These are phyloP conservation scores for Paralichthys olivaceus DNA, from an alignment of 2,113 vertebrate genomes.

Conservation along the genomic window DNA sequence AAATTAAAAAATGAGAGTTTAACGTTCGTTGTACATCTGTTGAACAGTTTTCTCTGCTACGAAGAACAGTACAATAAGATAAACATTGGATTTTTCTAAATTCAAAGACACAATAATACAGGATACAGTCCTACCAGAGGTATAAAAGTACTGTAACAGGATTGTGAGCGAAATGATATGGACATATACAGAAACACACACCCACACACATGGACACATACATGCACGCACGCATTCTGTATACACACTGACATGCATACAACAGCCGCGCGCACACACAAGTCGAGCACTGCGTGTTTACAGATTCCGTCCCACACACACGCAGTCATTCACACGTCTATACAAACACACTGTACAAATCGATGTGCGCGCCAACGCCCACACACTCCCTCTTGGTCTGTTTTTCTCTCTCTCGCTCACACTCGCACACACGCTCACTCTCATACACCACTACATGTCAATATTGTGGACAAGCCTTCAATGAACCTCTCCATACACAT, in stretches of 20 bases:
- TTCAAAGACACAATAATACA: constrained; percentile 88
- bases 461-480: constrained; percentile 77
- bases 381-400: constrained; percentile 46
- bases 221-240: constrained; percentile 45
- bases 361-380: constrained; percentile 53
- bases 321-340: constrained; percentile 68
- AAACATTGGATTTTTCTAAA: constrained; percentile 83
- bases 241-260: constrained; percentile 57
- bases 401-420: not conserved
- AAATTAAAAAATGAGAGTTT: constrained; percentile 86
- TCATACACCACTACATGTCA: constrained; percentile 73
- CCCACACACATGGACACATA: constrained; percentile 32
- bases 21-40: constrained; percentile 84
- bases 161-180: constrained; percentile 82
- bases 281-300: constrained; percentile 52
- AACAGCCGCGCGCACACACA: constrained; percentile 44
- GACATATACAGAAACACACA: constrained; percentile 75
- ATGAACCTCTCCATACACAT: constrained; percentile 73
- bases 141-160: constrained; percentile 86
- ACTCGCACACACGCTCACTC: constrained; percentile 43
- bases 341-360: constrained; percentile 82
- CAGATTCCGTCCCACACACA: constrained; percentile 52
- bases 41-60: constrained; percentile 85
- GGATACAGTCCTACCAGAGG: constrained; percentile 88
- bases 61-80: constrained; percentile 87